These are phyloP conservation scores for Trachops cirrhosus DNA, from an alignment of 2,797 vertebrate genomes.

Conservation along the genomic window DNA sequence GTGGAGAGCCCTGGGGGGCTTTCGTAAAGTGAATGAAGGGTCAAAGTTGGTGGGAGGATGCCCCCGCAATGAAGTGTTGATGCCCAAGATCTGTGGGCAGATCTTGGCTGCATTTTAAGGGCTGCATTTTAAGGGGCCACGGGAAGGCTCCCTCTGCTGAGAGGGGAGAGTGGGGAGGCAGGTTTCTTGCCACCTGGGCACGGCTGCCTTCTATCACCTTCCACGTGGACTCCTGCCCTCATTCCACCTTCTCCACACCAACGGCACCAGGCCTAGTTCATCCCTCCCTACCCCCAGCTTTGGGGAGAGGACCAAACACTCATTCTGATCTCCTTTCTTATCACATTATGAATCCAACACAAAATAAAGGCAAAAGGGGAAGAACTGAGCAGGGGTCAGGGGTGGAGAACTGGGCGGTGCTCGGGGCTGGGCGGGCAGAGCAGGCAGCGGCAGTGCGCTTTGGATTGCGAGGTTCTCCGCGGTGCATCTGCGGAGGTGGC, in stretches of 20 bases:
- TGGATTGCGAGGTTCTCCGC: too few relatives aligned
- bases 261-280: not conserved
- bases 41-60: not conserved
- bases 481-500: not conserved
- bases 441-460: too few relatives aligned
- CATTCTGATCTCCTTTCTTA: constrained; percentile 1
- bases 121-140: not conserved
- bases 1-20: not conserved
- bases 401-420: not conserved
- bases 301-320: not conserved
- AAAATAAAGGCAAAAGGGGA: not conserved
- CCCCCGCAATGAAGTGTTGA: not conserved
- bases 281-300: not conserved
- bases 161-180: not conserved
- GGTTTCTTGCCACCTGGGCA: not conserved
- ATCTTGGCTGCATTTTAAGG: too few relatives aligned
- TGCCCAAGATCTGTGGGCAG: not conserved
- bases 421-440: accelerated
- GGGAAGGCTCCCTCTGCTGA: not conserved
- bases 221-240: not conserved
- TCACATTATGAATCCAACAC: not conserved
- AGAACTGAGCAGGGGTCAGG: not conserved
- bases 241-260: not conserved
- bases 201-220: not conserved
- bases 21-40: not conserved